These are phyloP conservation scores for Fundulus diaphanus DNA, from an alignment of 2,797 vertebrate genomes.

Conservation along the genomic window DNA sequence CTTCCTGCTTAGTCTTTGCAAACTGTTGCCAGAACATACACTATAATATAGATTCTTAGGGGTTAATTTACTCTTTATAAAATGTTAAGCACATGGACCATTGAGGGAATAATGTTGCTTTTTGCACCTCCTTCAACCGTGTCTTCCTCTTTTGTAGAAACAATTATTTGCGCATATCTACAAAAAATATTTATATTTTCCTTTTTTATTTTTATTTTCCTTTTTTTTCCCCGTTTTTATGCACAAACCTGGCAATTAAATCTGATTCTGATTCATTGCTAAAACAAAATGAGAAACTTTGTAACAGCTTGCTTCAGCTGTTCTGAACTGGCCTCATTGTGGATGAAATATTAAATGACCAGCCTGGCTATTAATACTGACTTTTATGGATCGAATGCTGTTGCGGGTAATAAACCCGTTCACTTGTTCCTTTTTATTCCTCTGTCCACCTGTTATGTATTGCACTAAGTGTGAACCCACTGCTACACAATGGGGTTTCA, in stretches of 20 bases:
- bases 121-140: too few relatives aligned
- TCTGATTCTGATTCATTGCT: conserved; percentile 50
- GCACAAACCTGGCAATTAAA: too few relatives aligned
- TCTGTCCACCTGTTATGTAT: conserved; percentile 81
- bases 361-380: conserved; percentile 72
- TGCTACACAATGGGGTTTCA: conserved; percentile 77
- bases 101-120: conserved; percentile 73
- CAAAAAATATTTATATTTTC: too few relatives aligned
- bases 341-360: conserved; percentile 81
- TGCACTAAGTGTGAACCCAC: conserved; percentile 56
- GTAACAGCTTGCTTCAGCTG: conserved; percentile 72
- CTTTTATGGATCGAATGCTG: conserved; percentile 81
- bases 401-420: conserved; percentile 80
- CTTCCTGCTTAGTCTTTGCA: conserved; percentile 70
- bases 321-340: conserved; percentile 80
- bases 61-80: conserved; percentile 81
- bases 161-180: too few relatives aligned
- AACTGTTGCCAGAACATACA: conserved; percentile 77
- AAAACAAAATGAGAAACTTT: conserved; percentile 72
- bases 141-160: too few relatives aligned
- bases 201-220: too few relatives aligned
- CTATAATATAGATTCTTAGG: conserved; percentile 80
- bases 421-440: conserved; percentile 81
- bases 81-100: conserved; percentile 66
- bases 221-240: too few relatives aligned